Base-by-base conservation (phyloP, 2,888 invertebrate species). In the Chouioia cunea region DNA sequence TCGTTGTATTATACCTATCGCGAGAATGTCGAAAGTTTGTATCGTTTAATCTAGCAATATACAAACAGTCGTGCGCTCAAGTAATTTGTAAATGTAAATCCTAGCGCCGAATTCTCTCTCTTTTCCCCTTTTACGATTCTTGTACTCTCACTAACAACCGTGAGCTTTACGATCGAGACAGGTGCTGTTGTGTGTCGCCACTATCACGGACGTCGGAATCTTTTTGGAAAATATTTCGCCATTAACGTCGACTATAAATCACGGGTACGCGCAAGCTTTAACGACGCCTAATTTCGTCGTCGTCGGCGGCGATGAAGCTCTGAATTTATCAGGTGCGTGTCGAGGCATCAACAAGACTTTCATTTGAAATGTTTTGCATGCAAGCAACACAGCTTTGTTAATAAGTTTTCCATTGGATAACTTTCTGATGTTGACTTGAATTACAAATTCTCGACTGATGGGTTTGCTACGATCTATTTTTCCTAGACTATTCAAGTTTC, bases 51-150 rank as follows among this genome's bases (percentile, higher is more conserved):
- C 56, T 4, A 20, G 8, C 46, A 10, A 50, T 14, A 12, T 16
- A 16, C 4, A 60, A 27, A 27, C 27, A 27, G 27, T 4, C 6
- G 27, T 6, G n/a, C 27, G 48, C n/a, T 14, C 6, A 6, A 15
- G 14, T 53, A 57, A 56, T 63, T 50, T 62, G 50, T 23, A 22
- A 48, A 60, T 68, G 50, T 62, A 68, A 63, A 63, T 68, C 44
- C 22, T 10, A 4, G 14, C 22, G 23, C n/a, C 22, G 22, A 52
- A 22, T 43, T 50, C 57, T 56, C 47, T n/a, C n/a, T n/a, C n/a
- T n/a, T n/a, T n/a, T n/a, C n/a, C n/a, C 23, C n/a, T 43, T 56
- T 68, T 62, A 68, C 62, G 68, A 62, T 68, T 62, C 48, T 60
- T 60, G 53, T 67, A 60, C 67, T 67, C 47, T 46, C 54, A 46